Evolutionary conservation across 2,113 vertebrate genomes (phyloP), one percentile per base, ranked within the genome.

Genomic region (Megaleporinus macrocephalus): DNA sequence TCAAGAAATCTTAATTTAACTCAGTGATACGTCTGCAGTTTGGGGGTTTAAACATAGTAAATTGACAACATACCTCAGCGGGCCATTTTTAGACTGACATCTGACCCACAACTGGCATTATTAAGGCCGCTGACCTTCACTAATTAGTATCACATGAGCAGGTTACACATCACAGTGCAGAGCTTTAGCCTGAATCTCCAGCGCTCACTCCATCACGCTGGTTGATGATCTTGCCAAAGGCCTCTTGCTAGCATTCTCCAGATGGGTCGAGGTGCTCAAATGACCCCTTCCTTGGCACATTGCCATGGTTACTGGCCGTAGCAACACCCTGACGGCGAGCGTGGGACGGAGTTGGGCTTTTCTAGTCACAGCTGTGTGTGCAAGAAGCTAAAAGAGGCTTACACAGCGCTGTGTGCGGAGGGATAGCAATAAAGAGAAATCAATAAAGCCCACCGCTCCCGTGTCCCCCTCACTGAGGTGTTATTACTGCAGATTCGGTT

Each of bases 251-350:
- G 11, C 63, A 15, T 30, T 72, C 44, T 71, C 15, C 68, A 47
- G 57, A 51, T 49, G 29, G n/a, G 49, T 74, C 12, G 33, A 44
- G 27, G 24, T 75, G 14, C 41, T 57, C 30, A 29, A 74, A 75
- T 20, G 53, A 59, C 41, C 65, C 68, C 36, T 12, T 66, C 41
- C 29, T 30, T 15, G 59, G 63, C 41, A 51, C 72, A 76, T 81
- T 26, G 49, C 66, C 80, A 76, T 81, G 80, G 80, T 75, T 75
- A 81, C 80, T 41, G 80, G 74, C 62, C 62, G 66, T 81, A 81
- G 80, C 80, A 81, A 69, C 80, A 76, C 72, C 62, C 62, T 59
- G 49, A 26, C 68, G 33, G 62, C 18, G 47, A 51, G 26, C 73
- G 71, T 33, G 78, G 29, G n/a, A 70, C 10, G 27, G 18, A 44